Evolutionary conservation across 2,888 invertebrate species (phyloP).

Genomic region (Folsomia manolachei): DNA sequence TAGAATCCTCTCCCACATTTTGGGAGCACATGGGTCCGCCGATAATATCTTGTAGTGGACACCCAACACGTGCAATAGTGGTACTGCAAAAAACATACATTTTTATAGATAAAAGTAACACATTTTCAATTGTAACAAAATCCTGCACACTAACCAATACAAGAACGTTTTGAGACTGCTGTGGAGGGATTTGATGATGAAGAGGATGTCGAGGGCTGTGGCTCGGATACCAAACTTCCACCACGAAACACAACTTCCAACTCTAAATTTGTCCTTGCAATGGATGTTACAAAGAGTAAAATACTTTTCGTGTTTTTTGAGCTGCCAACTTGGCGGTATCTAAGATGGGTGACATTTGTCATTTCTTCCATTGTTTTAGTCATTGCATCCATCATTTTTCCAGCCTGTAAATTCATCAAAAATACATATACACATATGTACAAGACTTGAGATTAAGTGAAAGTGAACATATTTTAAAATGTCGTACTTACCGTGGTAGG

Average conservation of each 20-base stretch:
- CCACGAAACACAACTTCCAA: conserved; percentile 85
- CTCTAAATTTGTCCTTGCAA: conserved; percentile 87
- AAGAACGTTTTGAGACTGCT: conserved; percentile 67
- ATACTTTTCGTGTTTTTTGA: conserved; percentile 69
- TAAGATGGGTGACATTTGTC: conserved; percentile 80
- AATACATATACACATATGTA: too few species aligned
- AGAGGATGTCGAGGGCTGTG: conserved; percentile 49
- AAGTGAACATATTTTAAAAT: too few species aligned
- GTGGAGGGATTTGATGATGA: conserved; percentile 55
- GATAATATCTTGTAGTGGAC: conserved; percentile 60
- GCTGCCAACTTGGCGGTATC: conserved; percentile 66
- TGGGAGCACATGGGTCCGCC: conserved; percentile 48
- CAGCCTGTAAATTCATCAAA: too few species aligned
- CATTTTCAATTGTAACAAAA: not conserved
- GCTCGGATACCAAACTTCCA: conserved; percentile 64
- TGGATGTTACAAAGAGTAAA: conserved; percentile 83
- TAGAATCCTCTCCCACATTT: conserved; percentile 50
- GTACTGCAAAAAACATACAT: conserved; percentile 61
- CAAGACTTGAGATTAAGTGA: too few species aligned
- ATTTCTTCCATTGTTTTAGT: conserved; percentile 92
- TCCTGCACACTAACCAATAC: conserved; percentile 62
- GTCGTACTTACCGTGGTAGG: too few species aligned
- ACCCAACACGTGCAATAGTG: conserved; percentile 81
- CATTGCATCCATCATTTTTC: conserved; percentile 74
- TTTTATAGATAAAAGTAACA: not conserved